Percentiles rank a stretch among this genome's conserved stretches.
These are phyloP conservation scores for Aphis craccivora DNA, from an alignment of 1,140 invertebrate genomes.

Conservation along the genomic window DNA sequence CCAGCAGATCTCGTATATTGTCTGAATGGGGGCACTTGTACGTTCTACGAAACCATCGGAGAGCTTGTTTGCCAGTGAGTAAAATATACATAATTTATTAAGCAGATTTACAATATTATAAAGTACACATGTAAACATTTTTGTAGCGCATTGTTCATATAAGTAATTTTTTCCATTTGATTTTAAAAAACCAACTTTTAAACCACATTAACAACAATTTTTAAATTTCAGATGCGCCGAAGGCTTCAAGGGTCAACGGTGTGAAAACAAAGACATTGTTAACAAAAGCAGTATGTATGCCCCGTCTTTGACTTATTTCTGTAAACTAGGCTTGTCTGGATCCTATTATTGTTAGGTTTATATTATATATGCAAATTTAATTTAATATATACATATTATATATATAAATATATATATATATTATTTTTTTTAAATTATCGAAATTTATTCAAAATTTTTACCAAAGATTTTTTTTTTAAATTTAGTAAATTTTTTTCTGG, in stretches of 20 bases:
- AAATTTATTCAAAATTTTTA: slow-evolving; percentile 58
- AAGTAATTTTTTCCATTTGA: not conserved
- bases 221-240: slow-evolving; percentile 78
- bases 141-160: not conserved
- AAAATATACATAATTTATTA: not conserved
- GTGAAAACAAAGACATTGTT: slow-evolving; percentile 80
- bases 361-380: slow-evolving; percentile 51
- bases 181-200: not conserved
- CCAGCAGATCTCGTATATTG: slow-evolving; percentile 71
- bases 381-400: slow-evolving; percentile 50
- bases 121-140: not conserved
- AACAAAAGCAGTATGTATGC: slow-evolving; percentile 73
- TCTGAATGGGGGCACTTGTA: slow-evolving; percentile 82
- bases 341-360: slow-evolving; percentile 68
- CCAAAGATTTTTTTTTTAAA: slow-evolving; percentile 55
- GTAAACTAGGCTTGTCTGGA: slow-evolving; percentile 69
- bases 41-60: slow-evolving; percentile 78
- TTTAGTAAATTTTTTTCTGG: slow-evolving; percentile 45
- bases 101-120: not conserved
- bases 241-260: slow-evolving; percentile 81
- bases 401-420: slow-evolving; percentile 36
- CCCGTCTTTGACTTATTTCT: slow-evolving; percentile 68
- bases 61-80: slow-evolving; percentile 83
- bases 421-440: slow-evolving; percentile 46
- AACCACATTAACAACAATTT: not conserved